These are phyloP conservation scores for Botrylloides violaceus DNA, from an alignment of 23 tunicate species.

Conservation along the genomic window DNA sequence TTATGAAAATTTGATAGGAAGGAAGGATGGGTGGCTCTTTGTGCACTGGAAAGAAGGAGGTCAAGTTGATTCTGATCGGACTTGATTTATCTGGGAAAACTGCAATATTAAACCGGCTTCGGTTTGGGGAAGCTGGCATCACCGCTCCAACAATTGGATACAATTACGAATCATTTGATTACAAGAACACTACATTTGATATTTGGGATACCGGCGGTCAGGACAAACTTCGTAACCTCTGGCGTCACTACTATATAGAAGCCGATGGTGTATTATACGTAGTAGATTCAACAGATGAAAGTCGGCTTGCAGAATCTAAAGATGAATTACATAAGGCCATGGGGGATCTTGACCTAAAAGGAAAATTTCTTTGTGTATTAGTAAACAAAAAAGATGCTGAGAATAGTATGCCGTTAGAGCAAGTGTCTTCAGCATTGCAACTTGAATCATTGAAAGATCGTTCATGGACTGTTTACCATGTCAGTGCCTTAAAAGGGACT, in stretches of 20 bases:
- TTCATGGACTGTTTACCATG: conserved; percentile 47
- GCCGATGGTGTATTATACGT: conserved; percentile 72
- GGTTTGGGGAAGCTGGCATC: conserved; percentile 57
- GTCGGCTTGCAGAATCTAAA: conserved; percentile 51
- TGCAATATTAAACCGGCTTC: conserved; percentile 50
- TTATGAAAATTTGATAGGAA: not conserved
- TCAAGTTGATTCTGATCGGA: conserved; percentile 59
- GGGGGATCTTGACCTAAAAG: conserved; percentile 62
- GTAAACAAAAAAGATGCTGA: conserved; percentile 75
- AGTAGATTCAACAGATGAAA: conserved; percentile 64
- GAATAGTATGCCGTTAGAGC: conserved; percentile 42
- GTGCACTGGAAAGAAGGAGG: conserved; percentile 46
- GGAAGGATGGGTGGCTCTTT: conserved; percentile 8
- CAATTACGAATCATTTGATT: conserved; percentile 57
- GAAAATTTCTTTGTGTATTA: conserved; percentile 56
- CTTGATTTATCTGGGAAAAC: conserved; percentile 85
- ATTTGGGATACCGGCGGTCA: conserved; percentile 95
- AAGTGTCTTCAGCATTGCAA: conserved; percentile 27
- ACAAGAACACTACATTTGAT: conserved; percentile 40
- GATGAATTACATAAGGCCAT: conserved; percentile 72
- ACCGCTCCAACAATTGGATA: conserved; percentile 89
- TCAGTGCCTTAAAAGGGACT: conserved; percentile 73
- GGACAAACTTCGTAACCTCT: conserved; percentile 69
- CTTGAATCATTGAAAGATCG: conserved; percentile 40
- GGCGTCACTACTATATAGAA: conserved; percentile 84